Base-by-base conservation (phyloP, 2,888 invertebrate species). In the Ophion costatus region DNA sequence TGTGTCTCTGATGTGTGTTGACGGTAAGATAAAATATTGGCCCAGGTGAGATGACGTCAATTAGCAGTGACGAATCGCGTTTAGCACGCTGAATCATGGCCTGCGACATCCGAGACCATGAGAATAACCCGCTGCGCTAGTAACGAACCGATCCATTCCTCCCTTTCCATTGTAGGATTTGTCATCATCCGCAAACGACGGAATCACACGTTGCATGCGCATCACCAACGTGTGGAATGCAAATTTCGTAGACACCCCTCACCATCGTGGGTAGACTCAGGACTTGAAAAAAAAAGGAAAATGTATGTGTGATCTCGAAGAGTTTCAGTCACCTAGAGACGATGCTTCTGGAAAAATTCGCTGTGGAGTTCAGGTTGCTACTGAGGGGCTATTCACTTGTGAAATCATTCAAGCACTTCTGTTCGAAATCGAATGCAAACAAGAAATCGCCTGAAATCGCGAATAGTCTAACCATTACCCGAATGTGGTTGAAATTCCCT, bases 1-100 rank as follows among this genome's bases (percentile, higher is more conserved):
- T 17, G 51, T 51, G 51, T 17, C 51, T 14, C 51, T 17, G 51
- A 17, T 51, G 14, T 51, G 76, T 45, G 75, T 70, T 69, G 76
- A 70, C 24, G 77, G 45, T 67, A 73, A 84, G 83, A 85, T 75
- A 78, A 79, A 77, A 80, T 73, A 63, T 22, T 63, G 81, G 84
- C 57, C 75, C 83, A 80, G 83, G 79, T 84, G 78, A 79, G 82
- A 57, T 83, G 86, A 84, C 81, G 85, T 86, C 88, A 88, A 86
- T 88, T 87, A 87, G 84, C 70, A 80, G 69, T 69, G 66, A 74
- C 74, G 73, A 79, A 63, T 79, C 42, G 67, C 24, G 70, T 56
- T 80, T 29, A 42, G 78, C 56, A 64, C 33, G 51, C 33, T 80
- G 79, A 79, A 42, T 75, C 64, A 45, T 63, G 38, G 69, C 42